Conservation (phyloP, 2,113 vertebrate species). For the Halichoeres trimaculatus region DNA sequence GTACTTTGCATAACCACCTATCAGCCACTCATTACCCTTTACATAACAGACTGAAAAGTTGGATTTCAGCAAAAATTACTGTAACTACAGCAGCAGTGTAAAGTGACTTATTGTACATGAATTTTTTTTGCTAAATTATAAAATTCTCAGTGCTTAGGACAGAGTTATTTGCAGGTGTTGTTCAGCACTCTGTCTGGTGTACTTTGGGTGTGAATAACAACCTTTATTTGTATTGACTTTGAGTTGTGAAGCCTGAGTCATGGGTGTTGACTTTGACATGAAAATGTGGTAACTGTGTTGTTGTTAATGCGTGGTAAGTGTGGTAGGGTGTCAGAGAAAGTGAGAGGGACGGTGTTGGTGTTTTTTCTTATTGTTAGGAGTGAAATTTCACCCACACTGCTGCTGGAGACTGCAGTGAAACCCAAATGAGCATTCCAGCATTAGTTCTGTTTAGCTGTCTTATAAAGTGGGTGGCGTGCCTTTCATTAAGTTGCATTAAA, state of each 20-base stretch:
- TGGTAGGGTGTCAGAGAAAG: conserved; percentile 1
- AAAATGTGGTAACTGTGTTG: conserved; percentile 24
- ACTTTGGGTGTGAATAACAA: conserved; percentile 1
- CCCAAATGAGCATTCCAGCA: conserved; percentile 50
- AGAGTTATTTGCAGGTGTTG: conserved; percentile 42
- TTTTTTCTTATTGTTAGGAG: conserved; percentile 37
- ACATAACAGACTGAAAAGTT: no score
- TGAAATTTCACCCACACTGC: conserved; percentile 56
- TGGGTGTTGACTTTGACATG: conserved; percentile 16
- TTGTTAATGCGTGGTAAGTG: background rate
- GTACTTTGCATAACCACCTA: no score
- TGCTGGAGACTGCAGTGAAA: conserved; percentile 47
- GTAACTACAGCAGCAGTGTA: no score
- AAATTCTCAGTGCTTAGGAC: background rate
- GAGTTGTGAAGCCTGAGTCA: conserved; percentile 33
- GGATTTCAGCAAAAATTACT: no score
- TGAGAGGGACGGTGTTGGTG: conserved; percentile 31
- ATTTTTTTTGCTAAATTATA: background rate
- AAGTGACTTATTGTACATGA: no score
- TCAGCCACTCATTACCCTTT: no score
- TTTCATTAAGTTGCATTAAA: conserved; percentile 82
- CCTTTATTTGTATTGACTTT: background rate
- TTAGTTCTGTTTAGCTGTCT: conserved; percentile 59
- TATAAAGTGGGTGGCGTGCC: conserved; percentile 26
- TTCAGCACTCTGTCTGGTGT: background rate